A percentile compares a stretch with the other conserved stretches of the same genome.
Conservation (phyloP, 2,797 vertebrate species). For the Chelon auratus region DNA sequence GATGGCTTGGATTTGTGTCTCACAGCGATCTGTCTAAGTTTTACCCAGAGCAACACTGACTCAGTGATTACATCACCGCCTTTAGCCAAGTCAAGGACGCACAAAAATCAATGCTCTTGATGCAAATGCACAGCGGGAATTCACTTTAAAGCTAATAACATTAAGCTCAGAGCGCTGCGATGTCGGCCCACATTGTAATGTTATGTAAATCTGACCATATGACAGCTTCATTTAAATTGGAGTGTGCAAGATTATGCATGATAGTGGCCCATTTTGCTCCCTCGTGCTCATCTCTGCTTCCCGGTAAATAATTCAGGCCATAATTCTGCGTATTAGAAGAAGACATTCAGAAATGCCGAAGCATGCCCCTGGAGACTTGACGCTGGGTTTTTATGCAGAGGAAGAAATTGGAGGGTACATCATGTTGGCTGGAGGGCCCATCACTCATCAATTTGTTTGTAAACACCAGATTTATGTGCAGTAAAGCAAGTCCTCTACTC, state of each 20-base stretch:
- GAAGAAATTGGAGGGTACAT: constrained; percentile 78
- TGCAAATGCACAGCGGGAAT: constrained; percentile 76
- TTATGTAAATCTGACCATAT: constrained; percentile 85
- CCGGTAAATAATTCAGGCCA: constrained; percentile 79
- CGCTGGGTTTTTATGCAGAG: constrained; percentile 65
- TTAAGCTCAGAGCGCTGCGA: constrained; percentile 75
- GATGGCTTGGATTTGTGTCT: constrained; percentile 55
- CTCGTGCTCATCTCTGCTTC: constrained; percentile 66
- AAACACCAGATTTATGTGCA: constrained; percentile 85
- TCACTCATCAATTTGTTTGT: constrained; percentile 87
- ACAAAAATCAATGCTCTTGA: constrained; percentile 79
- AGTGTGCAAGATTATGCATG: constrained; percentile 75
- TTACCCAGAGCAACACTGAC: constrained; percentile 70
- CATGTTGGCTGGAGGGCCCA: constrained; percentile 79
- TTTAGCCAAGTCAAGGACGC: constrained; percentile 75
- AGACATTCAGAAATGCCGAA: constrained; percentile 77
- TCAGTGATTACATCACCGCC: constrained; percentile 80
- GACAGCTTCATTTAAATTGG: constrained; percentile 78
- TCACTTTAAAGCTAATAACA: constrained; percentile 83
- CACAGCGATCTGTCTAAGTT: constrained; percentile 44
- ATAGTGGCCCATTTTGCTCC: constrained; percentile 75
- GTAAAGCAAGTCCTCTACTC: constrained; percentile 78
- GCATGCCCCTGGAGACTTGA: constrained; percentile 71
- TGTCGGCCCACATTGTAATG: constrained; percentile 80
- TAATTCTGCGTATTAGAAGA: constrained; percentile 79